Base-by-base conservation (phyloP, 2,888 invertebrate genomes). In the Xestia c-nigrum region DNA sequence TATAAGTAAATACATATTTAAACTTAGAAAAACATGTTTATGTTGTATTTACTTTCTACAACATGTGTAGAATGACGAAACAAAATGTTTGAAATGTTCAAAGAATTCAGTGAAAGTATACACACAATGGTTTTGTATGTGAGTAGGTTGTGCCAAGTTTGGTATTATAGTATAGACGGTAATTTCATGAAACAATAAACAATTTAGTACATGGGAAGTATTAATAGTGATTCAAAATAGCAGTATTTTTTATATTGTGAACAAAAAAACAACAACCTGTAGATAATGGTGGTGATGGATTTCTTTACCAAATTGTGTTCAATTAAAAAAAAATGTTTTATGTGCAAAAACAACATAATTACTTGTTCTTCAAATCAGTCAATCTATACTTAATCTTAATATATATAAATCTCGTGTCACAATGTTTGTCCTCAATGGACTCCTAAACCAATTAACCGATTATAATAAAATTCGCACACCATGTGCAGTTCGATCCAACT, bases 71-170 rank as follows among this genome's bases (percentile, higher is more conserved):
- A 80, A 79, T 78, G 74, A 85, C 85, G 68, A 77, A 73, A 72
- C 81, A 79, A 81, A 76, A 74, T 31, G 46, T 57, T 19, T 64
- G 55, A 64, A 77, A 74, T 73, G 69, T 69, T 69, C 40, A 65
- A 83, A 75, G 76, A 74, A 72, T 52, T 24, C 55, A 84, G 87
- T 79, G 82, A 85, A 85, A 85, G 85, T 85, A 63, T 12, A 46
- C 14, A 52, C 57, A 75, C 67, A 76, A 81, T 81, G 43, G 61
- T 72, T 71, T 55, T 67, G 59, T 77, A 61, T 73, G 82, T 77
- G 72, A 76, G 66, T 71, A 52, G 59, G 14, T 69, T 69, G 16
- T 47, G 55, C 55, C 57, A 77, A 77, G 55, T 50, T 57, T 19
- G 0, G 5, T 55, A n/a, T 9, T 63, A 38, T 24, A 12, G 31